phyloP scores from a whole-genome alignment of 2,888 invertebrate genomes.

The Chaetogeoica ovagalla region DNA sequence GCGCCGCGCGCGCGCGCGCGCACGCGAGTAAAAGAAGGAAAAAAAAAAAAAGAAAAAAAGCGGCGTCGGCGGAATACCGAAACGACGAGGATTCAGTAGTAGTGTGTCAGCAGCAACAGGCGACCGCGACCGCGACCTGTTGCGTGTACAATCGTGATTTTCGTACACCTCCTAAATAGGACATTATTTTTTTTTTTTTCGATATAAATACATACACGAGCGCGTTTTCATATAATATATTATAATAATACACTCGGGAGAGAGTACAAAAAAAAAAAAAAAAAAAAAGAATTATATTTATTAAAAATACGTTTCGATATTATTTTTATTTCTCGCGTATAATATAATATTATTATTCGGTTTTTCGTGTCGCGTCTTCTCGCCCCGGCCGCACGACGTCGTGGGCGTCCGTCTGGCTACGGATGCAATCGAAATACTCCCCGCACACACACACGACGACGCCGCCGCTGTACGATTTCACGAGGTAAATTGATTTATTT shows the following conservation, averaged over 20 bases:
- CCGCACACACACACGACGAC: too few relatives aligned
- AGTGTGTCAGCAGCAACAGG: conserved; percentile 50
- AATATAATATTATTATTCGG: conserved; percentile 3
- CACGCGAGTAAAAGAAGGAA: too few relatives aligned
- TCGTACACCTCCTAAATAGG: not conserved
- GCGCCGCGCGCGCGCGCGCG: conserved; percentile 5
- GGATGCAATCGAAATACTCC: too few relatives aligned
- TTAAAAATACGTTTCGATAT: too few relatives aligned
- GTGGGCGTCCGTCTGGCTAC: conserved; percentile 27
- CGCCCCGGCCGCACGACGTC: conserved; percentile 8
- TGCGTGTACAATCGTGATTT: not conserved
- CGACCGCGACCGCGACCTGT: conserved; percentile 48
- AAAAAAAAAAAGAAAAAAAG: too few relatives aligned
- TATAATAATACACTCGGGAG: too few relatives aligned
- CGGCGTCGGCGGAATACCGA: conserved; percentile 48
- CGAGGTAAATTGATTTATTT: conserved; percentile 47
- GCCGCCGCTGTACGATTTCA: conserved; percentile 14
- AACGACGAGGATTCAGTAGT: conserved; percentile 32
- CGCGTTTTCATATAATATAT: too few relatives aligned
- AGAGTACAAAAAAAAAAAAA: too few relatives aligned
- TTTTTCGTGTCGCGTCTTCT: not conserved
- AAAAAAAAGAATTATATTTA: too few relatives aligned
- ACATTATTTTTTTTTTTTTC: too few relatives aligned
- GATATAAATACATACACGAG: too few relatives aligned
- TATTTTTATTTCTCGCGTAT: not conserved